A percentile compares a stretch with the other conserved stretches of the same genome.
Evolutionary conservation across 2,888 invertebrate species (phyloP).

Genomic region (Galerucella pusilla): DNA sequence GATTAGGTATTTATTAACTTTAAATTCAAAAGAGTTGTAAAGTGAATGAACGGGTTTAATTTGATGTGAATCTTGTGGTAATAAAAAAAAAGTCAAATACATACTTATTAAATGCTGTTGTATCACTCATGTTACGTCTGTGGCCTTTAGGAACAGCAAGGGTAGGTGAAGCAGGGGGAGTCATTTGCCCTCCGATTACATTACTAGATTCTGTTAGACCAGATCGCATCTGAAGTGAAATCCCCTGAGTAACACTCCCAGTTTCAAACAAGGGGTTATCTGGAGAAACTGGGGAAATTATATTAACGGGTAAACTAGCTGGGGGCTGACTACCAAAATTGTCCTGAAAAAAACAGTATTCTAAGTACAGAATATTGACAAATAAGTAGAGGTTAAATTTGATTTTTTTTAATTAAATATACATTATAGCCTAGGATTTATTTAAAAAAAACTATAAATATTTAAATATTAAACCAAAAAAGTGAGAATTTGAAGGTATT

Average conservation of each 20-base stretch:
- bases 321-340: constrained; percentile 41
- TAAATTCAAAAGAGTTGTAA: no score
- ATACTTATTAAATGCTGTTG: constrained; percentile 83
- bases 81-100: background rate
- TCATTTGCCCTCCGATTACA: constrained; percentile 56
- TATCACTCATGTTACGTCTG: constrained; percentile 85
- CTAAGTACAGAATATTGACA: no score
- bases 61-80: no score
- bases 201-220: constrained; percentile 60
- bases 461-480: no score
- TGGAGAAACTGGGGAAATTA: constrained; percentile 55
- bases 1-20: no score
- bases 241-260: constrained; percentile 44
- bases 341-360: constrained; percentile 14
- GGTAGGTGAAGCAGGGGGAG: constrained; percentile 62
- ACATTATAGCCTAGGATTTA: no score
- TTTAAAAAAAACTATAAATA: no score
- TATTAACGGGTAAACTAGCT: constrained; percentile 39
- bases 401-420: no score
- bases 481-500: no score
- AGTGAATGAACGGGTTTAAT: no score
- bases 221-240: constrained; percentile 46
- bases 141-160: constrained; percentile 69
- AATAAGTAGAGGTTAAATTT: no score
- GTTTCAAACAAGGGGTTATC: constrained; percentile 55